Evolutionary conservation across 2,797 vertebrate species (phyloP).

Genomic region (Loriculus beryllinus): DNA sequence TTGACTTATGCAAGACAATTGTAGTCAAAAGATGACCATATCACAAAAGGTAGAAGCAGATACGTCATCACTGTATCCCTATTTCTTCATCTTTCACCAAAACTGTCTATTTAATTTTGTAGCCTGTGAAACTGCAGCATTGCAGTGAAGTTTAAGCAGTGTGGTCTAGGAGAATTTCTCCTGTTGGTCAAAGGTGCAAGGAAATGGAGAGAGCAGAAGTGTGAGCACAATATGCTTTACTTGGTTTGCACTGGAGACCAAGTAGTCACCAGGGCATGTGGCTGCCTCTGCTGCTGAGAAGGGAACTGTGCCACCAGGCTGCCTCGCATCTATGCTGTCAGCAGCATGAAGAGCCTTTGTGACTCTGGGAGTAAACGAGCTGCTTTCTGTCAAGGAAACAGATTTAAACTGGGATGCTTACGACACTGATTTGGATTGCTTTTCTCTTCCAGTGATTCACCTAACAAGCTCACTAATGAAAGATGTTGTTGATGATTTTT

Average conservation of each 20-base stretch:
- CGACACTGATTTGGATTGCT: background rate
- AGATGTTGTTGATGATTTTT: background rate
- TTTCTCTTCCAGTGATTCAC: background rate
- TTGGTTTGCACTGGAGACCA: background rate
- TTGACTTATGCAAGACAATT: background rate
- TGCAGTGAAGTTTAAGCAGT: background rate
- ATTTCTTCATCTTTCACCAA: background rate
- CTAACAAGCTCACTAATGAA: background rate
- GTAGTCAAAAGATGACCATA: background rate
- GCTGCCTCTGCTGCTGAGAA: background rate
- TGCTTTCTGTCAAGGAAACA: background rate
- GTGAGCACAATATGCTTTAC: background rate
- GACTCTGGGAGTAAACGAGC: background rate
- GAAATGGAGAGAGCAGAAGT: background rate
- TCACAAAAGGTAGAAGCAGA: background rate
- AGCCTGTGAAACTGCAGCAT: background rate
- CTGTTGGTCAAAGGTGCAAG: background rate
- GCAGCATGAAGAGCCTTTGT: background rate
- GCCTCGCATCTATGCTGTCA: background rate
- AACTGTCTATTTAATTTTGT: background rate
- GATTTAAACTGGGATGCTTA: background rate
- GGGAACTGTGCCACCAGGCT: background rate
- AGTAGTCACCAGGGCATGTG: accelerated
- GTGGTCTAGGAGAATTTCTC: background rate
- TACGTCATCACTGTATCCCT: background rate